Conservation (phyloP, 1,140 invertebrate genomes). For the Drosophila baimaii region DNA sequence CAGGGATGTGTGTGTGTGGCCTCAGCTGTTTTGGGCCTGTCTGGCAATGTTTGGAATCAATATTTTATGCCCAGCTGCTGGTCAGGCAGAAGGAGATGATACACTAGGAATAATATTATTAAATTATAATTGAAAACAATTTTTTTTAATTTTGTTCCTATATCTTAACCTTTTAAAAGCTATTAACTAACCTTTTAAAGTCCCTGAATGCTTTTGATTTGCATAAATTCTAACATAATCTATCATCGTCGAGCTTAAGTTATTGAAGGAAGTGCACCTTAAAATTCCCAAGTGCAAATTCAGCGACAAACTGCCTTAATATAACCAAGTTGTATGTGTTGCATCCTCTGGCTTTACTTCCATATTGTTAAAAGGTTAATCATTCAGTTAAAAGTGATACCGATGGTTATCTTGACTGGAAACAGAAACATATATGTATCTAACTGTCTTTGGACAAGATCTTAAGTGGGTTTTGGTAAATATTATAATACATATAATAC, state of each 20-base stretch:
- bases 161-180: too few species aligned
- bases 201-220: neutral
- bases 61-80: slow-evolving; percentile 68
- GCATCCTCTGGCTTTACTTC: neutral
- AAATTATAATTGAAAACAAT: neutral
- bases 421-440: too few species aligned
- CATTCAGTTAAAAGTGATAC: too few species aligned
- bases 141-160: too few species aligned
- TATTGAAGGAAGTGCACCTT: neutral
- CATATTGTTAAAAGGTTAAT: neutral
- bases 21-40: slow-evolving; percentile 40
- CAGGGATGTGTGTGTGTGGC: slow-evolving; percentile 23
- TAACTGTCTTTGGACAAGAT: too few species aligned
- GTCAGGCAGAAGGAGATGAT: slow-evolving; percentile 31
- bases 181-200: neutral
- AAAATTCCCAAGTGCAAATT: neutral
- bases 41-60: slow-evolving; percentile 65
- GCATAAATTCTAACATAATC: too few species aligned
- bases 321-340: neutral
- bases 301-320: neutral
- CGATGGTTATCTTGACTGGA: too few species aligned
- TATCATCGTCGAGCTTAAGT: neutral
- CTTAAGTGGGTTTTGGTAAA: too few species aligned
- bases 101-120: neutral
- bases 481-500: too few species aligned